Base-by-base conservation (phyloP, 2,888 invertebrate species). In the Hymenopus coronatus region DNA sequence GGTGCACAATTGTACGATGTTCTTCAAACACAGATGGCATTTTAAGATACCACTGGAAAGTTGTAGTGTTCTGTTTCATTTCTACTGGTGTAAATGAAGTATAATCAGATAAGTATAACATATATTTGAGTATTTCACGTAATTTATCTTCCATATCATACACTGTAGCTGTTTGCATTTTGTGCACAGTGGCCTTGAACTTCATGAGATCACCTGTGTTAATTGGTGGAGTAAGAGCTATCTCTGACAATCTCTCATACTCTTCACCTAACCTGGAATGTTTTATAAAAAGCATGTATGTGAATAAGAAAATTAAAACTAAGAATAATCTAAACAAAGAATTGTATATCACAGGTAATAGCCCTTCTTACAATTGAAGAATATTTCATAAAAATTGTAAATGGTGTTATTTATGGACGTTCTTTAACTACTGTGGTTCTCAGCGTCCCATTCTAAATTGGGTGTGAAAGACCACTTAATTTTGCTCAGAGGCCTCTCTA, bases 181-280 rank as follows among this genome's bases (percentile, higher is more conserved):
- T 96, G 90, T 95, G 95, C 84, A 96, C 96, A 93, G 97, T 98
- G 0, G 95, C 95, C 90, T 97, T 96, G 12, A 98, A 94, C 1
- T 96, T 96, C 96, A 98, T 98, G 86, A 99, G 93, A 90, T 98
- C 97, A 0, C 96, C 96, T 0, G 99, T 99, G 92, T 97, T 96
- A 14, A 95, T 94, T 0, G 99, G 99, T 0, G 96, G 95, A 0
- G 96, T 96, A 82, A 98, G 93, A 0, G 98, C 96, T 91, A 96
- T 96, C 90, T 96, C 96, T 0, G 97, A 95, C 90, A 98, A 98
- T 27, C 93, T 93, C 91, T 97, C 96, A 93, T 98, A 99, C 92
- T 98, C 97, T 88, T 97, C 97, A 90, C 96, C 97, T 89, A 98
- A 95, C 85, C 97, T 97, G 92, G 84, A 92, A 91, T 89, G 54